Evolutionary conservation across 2,797 vertebrate species (phyloP).

Genomic region (Triplophysa bombifrons): DNA sequence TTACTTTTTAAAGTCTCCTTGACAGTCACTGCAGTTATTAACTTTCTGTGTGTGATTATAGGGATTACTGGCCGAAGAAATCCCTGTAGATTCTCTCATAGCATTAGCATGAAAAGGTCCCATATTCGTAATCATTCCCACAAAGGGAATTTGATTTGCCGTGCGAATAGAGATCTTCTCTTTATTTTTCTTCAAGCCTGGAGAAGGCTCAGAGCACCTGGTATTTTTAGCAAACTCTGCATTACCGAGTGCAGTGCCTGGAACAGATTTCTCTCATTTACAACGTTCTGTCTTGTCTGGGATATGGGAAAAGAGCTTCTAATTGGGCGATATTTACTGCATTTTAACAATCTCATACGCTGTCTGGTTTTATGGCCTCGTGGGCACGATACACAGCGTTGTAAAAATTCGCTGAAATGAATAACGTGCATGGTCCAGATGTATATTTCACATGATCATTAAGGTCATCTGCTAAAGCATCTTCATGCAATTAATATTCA

Average conservation of each 20-base stretch:
- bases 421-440: background rate
- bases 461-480: background rate
- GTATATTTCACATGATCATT: background rate
- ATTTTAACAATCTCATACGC: background rate
- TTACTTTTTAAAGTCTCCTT: conserved; percentile 3
- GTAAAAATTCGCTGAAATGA: background rate
- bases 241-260: conserved; percentile 6
- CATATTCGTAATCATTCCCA: conserved; percentile 17
- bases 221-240: conserved; percentile 15
- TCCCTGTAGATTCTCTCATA: background rate
- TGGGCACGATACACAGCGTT: background rate
- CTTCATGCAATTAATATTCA: background rate
- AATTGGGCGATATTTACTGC: conserved; percentile 21
- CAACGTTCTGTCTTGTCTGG: conserved; percentile 20
- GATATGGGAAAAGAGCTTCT: background rate
- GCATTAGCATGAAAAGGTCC: conserved; percentile 7
- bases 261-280: conserved; percentile 31
- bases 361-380: conserved; percentile 20
- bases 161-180: background rate
- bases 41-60: conserved; percentile 20
- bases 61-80: conserved; percentile 28
- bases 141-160: conserved; percentile 1
- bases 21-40: conserved; percentile 9
- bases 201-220: conserved; percentile 10
- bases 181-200: background rate